These are phyloP conservation scores for Ambastaia sidthimunki DNA, from an alignment of 2,797 vertebrate species.

Conservation along the genomic window DNA sequence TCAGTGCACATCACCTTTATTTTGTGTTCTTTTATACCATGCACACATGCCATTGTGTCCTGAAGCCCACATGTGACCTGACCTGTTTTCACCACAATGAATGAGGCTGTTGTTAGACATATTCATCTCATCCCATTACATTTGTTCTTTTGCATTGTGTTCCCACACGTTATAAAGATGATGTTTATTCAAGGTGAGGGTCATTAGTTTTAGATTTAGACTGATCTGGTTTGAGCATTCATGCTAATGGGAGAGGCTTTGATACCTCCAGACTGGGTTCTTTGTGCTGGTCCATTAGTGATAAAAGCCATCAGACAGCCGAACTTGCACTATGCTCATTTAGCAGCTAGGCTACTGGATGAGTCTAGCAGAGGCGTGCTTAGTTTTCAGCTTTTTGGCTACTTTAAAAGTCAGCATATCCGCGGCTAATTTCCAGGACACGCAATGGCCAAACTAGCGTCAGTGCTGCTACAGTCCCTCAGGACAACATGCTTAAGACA, in stretches of 20 bases:
- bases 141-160: constrained; percentile 27
- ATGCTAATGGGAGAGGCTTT: constrained; percentile 45
- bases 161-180: constrained; percentile 37
- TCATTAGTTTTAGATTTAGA: constrained; percentile 53
- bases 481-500: constrained; percentile 55
- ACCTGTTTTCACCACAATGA: not conserved
- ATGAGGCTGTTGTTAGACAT: constrained; percentile 25
- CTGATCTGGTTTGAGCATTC: constrained; percentile 53
- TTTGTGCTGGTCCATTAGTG: constrained; percentile 49
- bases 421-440: constrained; percentile 42
- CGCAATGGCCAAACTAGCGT: constrained; percentile 40
- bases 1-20: not conserved
- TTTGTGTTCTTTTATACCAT: not conserved
- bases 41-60: not conserved
- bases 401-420: constrained; percentile 43
- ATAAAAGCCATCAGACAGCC: constrained; percentile 44
- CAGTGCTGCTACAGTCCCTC: constrained; percentile 30
- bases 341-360: constrained; percentile 30
- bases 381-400: constrained; percentile 35
- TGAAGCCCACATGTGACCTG: not conserved
- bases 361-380: constrained; percentile 43
- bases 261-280: constrained; percentile 50
- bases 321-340: constrained; percentile 32
- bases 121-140: constrained; percentile 37
- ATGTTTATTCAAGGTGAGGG: constrained; percentile 46